phyloP scores from a whole-genome alignment of 2,113 vertebrate genomes.

The Vulpes lagopus region DNA sequence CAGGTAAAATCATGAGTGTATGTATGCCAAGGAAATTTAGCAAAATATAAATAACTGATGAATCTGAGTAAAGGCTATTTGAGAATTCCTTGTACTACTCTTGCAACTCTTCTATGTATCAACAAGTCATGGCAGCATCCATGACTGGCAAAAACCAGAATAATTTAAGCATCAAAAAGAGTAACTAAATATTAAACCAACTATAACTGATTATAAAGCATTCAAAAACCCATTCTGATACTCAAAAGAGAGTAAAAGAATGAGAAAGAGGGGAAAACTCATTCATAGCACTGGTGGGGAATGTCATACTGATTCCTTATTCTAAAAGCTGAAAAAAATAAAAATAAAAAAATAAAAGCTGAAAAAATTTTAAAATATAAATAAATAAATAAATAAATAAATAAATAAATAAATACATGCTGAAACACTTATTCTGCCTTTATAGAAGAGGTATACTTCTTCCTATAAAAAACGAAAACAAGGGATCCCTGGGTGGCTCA shows the following conservation, averaged over 20 bases:
- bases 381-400: too few relatives aligned
- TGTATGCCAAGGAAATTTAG: not conserved
- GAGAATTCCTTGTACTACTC: not conserved
- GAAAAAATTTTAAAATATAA: too few relatives aligned
- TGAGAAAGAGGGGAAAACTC: not conserved
- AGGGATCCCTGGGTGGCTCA: too few relatives aligned
- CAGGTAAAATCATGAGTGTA: not conserved
- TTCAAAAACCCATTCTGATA: not conserved
- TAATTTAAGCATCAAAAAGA: not conserved
- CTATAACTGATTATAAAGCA: not conserved
- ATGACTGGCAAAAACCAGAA: not conserved
- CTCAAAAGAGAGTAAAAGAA: not conserved
- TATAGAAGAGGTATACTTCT: too few relatives aligned
- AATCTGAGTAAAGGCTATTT: not conserved
- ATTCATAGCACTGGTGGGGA: not conserved
- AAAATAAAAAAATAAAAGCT: too few relatives aligned
- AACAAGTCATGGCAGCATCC: not conserved
- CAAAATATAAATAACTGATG: not conserved
- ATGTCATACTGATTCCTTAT: not conserved
- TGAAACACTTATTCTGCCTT: too few relatives aligned
- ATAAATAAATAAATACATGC: too few relatives aligned
- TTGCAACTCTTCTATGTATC: not conserved
- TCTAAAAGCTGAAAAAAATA: not conserved
- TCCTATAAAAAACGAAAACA: too few relatives aligned
- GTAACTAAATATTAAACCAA: not conserved